Conservation (phyloP, 2,888 invertebrate genomes). For the Trypoxylon attenuatum region DNA sequence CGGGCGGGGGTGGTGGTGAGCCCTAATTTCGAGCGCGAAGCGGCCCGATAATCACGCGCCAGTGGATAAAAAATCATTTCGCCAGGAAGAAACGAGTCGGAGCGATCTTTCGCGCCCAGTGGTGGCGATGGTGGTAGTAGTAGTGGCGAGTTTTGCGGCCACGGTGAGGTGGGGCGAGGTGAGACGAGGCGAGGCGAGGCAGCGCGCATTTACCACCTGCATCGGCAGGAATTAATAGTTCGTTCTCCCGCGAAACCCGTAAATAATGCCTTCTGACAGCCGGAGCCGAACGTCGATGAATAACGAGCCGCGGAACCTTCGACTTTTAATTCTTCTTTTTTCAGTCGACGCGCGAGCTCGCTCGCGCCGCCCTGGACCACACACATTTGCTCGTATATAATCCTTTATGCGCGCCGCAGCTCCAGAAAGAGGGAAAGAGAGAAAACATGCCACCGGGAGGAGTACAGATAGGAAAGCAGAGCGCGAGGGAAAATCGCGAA, state of each 20-base stretch:
- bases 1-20: too few species aligned
- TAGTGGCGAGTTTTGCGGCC: neutral
- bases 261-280: slow-evolving; percentile 62
- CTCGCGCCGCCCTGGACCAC: slow-evolving; percentile 40
- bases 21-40: neutral
- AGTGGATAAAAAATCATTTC: neutral
- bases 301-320: slow-evolving; percentile 63
- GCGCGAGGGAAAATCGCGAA: neutral
- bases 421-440: slow-evolving; percentile 15
- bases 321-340: slow-evolving; percentile 55
- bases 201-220: slow-evolving; percentile 54
- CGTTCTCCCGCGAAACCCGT: slow-evolving; percentile 62
- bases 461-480: neutral
- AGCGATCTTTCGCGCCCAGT: neutral
- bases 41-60: neutral
- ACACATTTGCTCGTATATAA: slow-evolving; percentile 35
- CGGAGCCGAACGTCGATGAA: slow-evolving; percentile 63
- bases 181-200: slow-evolving; percentile 10
- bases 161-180: neutral
- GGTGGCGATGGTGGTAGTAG: too few species aligned
- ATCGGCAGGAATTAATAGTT: slow-evolving; percentile 61
- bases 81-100: neutral
- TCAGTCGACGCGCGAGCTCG: neutral
- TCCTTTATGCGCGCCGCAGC: slow-evolving; percentile 20
- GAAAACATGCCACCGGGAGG: slow-evolving; percentile 2